A percentile compares a stretch with the other conserved stretches of the same genome.
Conservation (phyloP, 2,888 invertebrate species). For the Hyposoter dolosus region DNA sequence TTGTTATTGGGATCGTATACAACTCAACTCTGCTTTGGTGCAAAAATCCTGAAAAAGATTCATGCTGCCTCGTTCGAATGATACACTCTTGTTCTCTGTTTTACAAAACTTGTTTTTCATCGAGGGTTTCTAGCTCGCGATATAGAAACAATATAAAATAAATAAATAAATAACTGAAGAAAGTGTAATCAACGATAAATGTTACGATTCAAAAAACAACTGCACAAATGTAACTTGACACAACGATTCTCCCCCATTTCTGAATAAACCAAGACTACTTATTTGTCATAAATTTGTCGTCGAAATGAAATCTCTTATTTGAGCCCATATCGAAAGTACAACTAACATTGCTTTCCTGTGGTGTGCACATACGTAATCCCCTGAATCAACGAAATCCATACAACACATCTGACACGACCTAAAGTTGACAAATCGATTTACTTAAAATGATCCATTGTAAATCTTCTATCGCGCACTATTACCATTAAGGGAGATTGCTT, state of each 20-base stretch:
- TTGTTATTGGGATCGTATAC: slow-evolving; percentile 26
- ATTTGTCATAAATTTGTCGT: background rate
- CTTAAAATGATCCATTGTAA: slow-evolving; percentile 25
- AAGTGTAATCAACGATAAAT: no score
- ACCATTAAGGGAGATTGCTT: slow-evolving; percentile 49
- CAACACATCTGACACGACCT: slow-evolving; percentile 12
- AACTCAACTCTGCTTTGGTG: slow-evolving; percentile 6
- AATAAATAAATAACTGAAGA: background rate
- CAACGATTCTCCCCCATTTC: background rate
- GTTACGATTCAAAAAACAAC: background rate
- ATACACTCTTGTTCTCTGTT: background rate
- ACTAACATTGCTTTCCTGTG: slow-evolving; percentile 1
- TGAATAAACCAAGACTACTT: background rate
- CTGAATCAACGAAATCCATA: slow-evolving; percentile 4
- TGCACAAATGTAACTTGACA: background rate
- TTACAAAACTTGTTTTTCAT: background rate
- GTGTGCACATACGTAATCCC: background rate
- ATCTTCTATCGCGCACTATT: slow-evolving; percentile 15
- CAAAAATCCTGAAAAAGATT: slow-evolving; percentile 23
- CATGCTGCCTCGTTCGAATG: slow-evolving; percentile 5
- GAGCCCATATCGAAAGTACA: background rate
- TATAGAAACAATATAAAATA: background rate
- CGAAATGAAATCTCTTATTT: background rate
- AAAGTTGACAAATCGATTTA: slow-evolving; percentile 46
- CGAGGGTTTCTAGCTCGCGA: background rate